Conservation (phyloP, 2,888 invertebrate genomes). For the Agrypnus murinus region DNA sequence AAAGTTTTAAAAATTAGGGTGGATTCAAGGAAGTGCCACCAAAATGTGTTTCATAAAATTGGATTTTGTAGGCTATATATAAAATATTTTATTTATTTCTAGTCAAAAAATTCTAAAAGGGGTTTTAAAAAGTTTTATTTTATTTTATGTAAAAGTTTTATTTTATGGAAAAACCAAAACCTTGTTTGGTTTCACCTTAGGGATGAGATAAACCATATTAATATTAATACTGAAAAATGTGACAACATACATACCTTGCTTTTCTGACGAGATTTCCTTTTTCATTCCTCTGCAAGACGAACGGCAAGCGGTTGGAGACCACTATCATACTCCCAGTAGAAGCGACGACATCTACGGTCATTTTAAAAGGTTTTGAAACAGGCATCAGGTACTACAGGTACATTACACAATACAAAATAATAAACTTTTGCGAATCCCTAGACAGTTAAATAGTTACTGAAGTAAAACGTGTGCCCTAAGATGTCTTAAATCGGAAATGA, state of each 20-base stretch:
- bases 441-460: slow-evolving; percentile 43
- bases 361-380: slow-evolving; percentile 44
- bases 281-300: slow-evolving; percentile 86
- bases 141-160: too few species aligned
- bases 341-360: slow-evolving; percentile 68
- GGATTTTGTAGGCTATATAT: too few species aligned
- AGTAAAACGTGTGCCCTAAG: slow-evolving; percentile 42
- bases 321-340: slow-evolving; percentile 86
- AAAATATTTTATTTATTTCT: too few species aligned
- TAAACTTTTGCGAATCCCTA: slow-evolving; percentile 35
- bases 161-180: too few species aligned
- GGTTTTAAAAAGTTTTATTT: too few species aligned
- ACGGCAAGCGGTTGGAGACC: slow-evolving; percentile 92
- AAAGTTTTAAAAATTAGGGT: slow-evolving; percentile 11
- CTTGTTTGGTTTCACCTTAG: neutral
- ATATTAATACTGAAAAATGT: neutral
- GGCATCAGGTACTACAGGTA: slow-evolving; percentile 22
- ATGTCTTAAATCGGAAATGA: slow-evolving; percentile 63
- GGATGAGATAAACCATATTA: neutral
- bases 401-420: slow-evolving; percentile 26
- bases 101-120: too few species aligned
- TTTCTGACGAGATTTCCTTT: slow-evolving; percentile 84
- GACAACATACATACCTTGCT: slow-evolving; percentile 80
- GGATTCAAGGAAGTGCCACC: neutral
- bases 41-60: slow-evolving; percentile 5